phyloP scores from a whole-genome alignment of 2,797 vertebrate genomes.

The Lepus oiostolus region DNA sequence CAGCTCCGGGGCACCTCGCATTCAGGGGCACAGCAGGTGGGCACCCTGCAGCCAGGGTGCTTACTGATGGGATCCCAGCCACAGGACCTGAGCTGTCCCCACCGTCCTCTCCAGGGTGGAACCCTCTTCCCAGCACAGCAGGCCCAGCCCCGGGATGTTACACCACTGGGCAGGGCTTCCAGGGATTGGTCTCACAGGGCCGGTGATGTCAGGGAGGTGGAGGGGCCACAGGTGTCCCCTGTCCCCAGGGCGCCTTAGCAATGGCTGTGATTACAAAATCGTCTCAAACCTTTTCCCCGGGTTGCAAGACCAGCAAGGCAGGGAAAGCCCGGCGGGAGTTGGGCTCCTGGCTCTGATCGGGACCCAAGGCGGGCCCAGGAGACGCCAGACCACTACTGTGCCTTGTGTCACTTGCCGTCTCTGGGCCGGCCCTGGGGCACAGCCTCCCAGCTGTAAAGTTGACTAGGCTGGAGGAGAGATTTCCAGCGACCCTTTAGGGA shows the following conservation, averaged over 20 bases:
- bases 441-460: neutral
- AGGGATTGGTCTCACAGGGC: neutral
- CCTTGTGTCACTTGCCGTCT: neutral
- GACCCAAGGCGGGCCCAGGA: neutral
- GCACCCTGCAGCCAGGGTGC: neutral
- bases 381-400: neutral
- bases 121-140: neutral
- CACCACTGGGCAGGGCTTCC: conserved; percentile 10
- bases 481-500: neutral
- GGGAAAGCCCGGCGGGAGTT: neutral
- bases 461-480: neutral
- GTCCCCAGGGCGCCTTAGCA: neutral
- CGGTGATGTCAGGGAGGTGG: neutral
- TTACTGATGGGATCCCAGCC: no score
- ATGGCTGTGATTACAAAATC: neutral
- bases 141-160: conserved; percentile 33
- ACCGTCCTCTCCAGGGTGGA: neutral
- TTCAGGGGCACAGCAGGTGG: neutral
- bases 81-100: no score
- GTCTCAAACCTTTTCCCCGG: neutral
- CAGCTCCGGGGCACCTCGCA: neutral
- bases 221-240: neutral
- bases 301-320: neutral
- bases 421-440: neutral
- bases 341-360: neutral